Conservation (phyloP, 2,888 invertebrate genomes). For the Drosophila vallismaia region DNA sequence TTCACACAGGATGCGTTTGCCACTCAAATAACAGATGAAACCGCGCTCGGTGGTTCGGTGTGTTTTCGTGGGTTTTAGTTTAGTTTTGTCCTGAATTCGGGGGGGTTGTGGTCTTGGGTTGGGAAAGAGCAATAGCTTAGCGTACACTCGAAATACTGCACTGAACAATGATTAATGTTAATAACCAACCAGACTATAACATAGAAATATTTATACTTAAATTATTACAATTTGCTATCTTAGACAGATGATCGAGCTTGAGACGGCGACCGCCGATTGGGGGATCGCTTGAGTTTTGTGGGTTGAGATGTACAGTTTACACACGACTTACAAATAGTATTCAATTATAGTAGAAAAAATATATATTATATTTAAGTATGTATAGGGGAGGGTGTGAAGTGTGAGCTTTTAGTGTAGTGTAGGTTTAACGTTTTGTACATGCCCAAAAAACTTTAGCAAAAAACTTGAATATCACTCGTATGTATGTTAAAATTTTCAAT, state of each 20-base stretch:
- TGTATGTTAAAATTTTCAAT: conserved; percentile 49
- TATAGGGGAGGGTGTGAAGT: conserved; percentile 3
- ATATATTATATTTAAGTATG: conserved; percentile 36
- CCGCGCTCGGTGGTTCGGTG: conserved; percentile 48
- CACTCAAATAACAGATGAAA: conserved; percentile 44
- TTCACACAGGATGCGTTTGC: conserved; percentile 27
- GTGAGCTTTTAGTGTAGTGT: conserved; percentile 20
- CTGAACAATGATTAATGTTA: conserved; percentile 43
- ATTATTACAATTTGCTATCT: conserved; percentile 41
- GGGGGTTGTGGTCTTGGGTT: not conserved
- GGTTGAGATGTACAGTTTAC: conserved; percentile 25
- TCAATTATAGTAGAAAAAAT: conserved; percentile 37
- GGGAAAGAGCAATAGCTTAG: conserved; percentile 29
- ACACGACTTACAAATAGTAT: conserved; percentile 34
- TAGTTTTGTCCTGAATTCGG: conserved; percentile 7
- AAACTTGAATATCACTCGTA: conserved; percentile 70
- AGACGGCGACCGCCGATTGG: conserved; percentile 26
- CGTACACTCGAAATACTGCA: conserved; percentile 42
- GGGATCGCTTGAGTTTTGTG: conserved; percentile 24
- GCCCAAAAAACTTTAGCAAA: conserved; percentile 47
- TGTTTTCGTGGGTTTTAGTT: conserved; percentile 9
- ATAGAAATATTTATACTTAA: conserved; percentile 42
- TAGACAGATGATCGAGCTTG: conserved; percentile 42
- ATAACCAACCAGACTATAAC: conserved; percentile 47
- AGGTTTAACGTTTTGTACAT: conserved; percentile 45